phyloP scores from a whole-genome alignment of 2,113 vertebrate species.

The Dromaius novaehollandiae region DNA sequence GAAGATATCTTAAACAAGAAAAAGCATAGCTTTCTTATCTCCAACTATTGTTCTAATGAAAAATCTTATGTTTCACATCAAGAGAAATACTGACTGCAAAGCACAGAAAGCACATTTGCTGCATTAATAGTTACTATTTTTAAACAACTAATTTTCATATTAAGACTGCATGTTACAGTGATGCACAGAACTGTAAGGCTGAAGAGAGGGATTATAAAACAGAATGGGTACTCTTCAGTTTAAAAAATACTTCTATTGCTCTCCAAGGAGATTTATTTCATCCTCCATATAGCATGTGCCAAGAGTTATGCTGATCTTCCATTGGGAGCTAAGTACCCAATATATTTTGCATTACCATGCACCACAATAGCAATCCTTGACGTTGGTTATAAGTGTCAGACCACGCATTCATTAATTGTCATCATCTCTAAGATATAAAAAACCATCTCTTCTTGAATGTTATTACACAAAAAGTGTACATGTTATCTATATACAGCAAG shows the following conservation, averaged over 20 bases:
- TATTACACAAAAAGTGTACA: constrained; percentile 46
- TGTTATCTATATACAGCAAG: constrained; percentile 47
- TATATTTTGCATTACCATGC: constrained; percentile 23
- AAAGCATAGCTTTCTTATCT: not conserved
- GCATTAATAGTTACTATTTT: not conserved
- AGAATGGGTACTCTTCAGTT: constrained; percentile 5
- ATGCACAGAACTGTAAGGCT: constrained; percentile 30
- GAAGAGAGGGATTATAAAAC: constrained; percentile 31
- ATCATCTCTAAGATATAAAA: constrained; percentile 44
- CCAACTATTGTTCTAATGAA: not conserved
- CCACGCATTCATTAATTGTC: constrained; percentile 47
- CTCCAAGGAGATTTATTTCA: constrained; percentile 46
- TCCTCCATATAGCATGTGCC: not conserved
- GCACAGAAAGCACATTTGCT: not conserved
- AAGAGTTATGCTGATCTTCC: constrained; percentile 46
- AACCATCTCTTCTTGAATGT: constrained; percentile 27
- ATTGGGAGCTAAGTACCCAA: not conserved
- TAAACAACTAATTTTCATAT: not conserved
- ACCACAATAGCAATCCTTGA: constrained; percentile 55
- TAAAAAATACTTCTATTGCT: constrained; percentile 36
- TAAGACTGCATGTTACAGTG: constrained; percentile 18
- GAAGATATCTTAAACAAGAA: not conserved
- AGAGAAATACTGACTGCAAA: not conserved
- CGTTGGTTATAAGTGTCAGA: constrained; percentile 46
- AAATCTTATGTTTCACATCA: not conserved